Evolutionary conservation across 2,113 vertebrate species (phyloP).

Genomic region (Ceuthmochares aereus): DNA sequence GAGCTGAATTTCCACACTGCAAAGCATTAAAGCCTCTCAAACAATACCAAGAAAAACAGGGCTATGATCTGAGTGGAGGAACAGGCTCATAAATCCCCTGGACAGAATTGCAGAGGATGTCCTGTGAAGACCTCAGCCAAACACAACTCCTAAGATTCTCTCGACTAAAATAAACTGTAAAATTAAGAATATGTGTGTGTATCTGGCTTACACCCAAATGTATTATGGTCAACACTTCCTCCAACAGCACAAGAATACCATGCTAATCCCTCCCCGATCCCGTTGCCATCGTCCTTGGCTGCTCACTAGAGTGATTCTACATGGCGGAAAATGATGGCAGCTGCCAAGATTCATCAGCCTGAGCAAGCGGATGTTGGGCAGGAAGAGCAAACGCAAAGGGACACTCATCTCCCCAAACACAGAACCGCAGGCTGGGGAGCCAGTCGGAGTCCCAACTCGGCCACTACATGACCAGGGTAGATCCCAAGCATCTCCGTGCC

Average conservation of each 20-base stretch:
- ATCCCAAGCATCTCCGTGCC: background rate
- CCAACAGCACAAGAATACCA: background rate
- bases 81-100: background rate
- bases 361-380: background rate
- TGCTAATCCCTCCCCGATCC: background rate
- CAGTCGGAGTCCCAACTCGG: background rate
- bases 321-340: background rate
- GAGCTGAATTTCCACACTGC: background rate
- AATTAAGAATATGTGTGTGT: background rate
- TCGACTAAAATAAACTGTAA: background rate
- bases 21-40: background rate
- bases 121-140: background rate
- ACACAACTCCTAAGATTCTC: background rate
- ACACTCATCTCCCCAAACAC: background rate
- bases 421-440: background rate
- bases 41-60: background rate
- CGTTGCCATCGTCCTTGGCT: background rate
- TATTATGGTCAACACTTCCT: background rate
- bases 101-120: background rate
- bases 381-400: background rate
- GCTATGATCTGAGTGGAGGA: background rate
- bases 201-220: background rate
- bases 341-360: background rate
- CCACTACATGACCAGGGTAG: background rate
- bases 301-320: background rate